These are phyloP conservation scores for Chaetura pelagica DNA, from an alignment of 2,113 vertebrate species.

Conservation along the genomic window DNA sequence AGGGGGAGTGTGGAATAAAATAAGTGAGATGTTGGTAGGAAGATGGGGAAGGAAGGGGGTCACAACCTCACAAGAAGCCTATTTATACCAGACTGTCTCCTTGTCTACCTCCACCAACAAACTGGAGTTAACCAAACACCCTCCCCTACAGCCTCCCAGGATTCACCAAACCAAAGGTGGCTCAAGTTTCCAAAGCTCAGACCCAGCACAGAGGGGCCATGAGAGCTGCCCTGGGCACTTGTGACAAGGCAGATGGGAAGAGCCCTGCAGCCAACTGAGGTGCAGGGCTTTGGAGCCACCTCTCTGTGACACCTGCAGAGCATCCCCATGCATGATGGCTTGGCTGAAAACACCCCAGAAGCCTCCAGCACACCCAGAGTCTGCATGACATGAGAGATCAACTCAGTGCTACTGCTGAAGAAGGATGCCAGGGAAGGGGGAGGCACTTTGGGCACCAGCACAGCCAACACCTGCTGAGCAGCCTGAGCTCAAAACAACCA, in stretches of 20 bases:
- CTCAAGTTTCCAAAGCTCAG: not conserved
- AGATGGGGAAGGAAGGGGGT: not conserved
- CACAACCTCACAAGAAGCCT: not conserved
- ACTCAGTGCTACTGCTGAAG: not conserved
- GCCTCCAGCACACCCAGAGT: not conserved
- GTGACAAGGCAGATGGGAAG: not conserved
- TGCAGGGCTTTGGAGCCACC: not conserved
- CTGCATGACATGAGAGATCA: not conserved
- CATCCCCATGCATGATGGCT: not conserved
- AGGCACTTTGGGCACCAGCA: rapidly evolving
- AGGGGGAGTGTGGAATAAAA: not conserved
- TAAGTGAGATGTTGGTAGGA: not conserved
- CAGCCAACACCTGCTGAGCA: not conserved
- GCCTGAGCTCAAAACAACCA: not conserved
- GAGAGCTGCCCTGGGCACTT: rapidly evolving
- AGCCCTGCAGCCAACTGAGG: not conserved
- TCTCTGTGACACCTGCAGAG: not conserved
- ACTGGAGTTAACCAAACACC: not conserved
- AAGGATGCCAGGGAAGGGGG: not conserved
- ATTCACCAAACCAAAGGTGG: not conserved
- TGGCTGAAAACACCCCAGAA: not conserved
- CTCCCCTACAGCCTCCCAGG: not conserved
- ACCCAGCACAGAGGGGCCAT: not conserved
- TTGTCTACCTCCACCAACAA: not conserved
- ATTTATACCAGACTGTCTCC: not conserved